Evolutionary conservation across 2,797 vertebrate genomes (phyloP).

Genomic region (Rhadinocentrus ornatus): DNA sequence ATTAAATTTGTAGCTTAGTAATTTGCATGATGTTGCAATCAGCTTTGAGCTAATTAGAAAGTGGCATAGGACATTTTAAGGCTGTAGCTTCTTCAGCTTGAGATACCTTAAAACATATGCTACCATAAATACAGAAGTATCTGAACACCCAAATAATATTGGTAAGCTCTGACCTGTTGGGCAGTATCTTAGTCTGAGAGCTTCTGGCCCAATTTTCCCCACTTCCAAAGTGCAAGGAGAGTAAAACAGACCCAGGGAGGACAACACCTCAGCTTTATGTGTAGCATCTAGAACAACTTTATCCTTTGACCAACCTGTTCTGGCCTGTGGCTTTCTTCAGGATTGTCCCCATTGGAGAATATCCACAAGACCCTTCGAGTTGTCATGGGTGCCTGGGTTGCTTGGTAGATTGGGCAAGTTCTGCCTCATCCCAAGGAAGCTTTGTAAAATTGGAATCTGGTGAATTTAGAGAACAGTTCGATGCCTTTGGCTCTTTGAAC

Average conservation of each 20-base stretch:
- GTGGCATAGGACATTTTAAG: background rate
- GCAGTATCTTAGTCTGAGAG: background rate
- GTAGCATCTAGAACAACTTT: background rate
- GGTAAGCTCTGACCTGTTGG: background rate
- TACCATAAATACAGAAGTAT: background rate
- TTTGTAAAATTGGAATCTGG: background rate
- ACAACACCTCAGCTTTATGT: background rate
- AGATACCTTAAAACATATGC: background rate
- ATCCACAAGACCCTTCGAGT: background rate
- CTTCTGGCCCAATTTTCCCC: background rate
- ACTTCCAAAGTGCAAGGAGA: background rate
- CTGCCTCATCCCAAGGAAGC: background rate
- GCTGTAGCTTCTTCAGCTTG: background rate
- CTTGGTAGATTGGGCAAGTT: background rate
- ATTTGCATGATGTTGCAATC: slow-evolving; percentile 63
- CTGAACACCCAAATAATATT: background rate
- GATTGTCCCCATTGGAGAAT: background rate
- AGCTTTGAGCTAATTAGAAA: slow-evolving; percentile 25
- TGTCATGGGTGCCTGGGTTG: background rate
- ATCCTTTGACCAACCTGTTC: background rate
- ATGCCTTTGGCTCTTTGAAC: background rate
- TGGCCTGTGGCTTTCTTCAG: background rate
- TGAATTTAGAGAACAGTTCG: background rate
- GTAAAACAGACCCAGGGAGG: background rate
- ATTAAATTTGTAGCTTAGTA: slow-evolving; percentile 56